phyloP scores from a whole-genome alignment of 2,888 invertebrate species.

The Spilosoma lubricipeda region DNA sequence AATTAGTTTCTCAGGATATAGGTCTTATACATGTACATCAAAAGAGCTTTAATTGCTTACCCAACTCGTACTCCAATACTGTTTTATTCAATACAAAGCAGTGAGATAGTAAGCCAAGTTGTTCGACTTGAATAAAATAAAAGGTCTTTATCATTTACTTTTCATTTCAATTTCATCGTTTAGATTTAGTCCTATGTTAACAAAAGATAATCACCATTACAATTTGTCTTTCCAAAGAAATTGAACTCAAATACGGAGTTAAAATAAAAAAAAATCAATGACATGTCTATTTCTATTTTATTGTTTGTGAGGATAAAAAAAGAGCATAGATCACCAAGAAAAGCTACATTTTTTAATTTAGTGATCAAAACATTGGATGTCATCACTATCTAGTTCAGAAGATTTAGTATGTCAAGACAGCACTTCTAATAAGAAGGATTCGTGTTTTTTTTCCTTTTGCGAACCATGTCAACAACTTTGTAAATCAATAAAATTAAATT shows the following conservation, averaged over 20 bases:
- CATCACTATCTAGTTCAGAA: no score
- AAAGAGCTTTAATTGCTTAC: background rate
- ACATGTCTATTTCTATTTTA: background rate
- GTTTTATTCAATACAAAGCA: conserved; percentile 21
- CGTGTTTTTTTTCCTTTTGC: no score
- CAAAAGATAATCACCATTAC: background rate
- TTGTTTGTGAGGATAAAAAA: background rate
- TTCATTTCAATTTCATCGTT: background rate
- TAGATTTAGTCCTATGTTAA: background rate
- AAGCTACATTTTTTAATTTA: background rate
- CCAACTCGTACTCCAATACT: conserved; percentile 10
- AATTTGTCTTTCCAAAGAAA: background rate
- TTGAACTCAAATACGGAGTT: background rate
- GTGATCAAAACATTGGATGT: background rate
- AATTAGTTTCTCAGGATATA: conserved; percentile 55
- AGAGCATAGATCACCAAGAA: background rate
- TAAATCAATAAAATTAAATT: no score
- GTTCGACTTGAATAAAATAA: conserved; percentile 17
- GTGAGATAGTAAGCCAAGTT: conserved; percentile 27
- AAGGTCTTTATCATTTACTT: conserved; percentile 3
- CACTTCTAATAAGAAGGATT: no score
- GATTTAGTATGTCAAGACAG: no score
- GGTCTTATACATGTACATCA: conserved; percentile 43
- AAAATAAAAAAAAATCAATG: background rate
- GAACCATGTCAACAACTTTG: no score